A percentile compares a stretch with the other conserved stretches of the same genome.
Conservation (phyloP, 2,797 vertebrate genomes). For the Megaceryle alcyon region DNA sequence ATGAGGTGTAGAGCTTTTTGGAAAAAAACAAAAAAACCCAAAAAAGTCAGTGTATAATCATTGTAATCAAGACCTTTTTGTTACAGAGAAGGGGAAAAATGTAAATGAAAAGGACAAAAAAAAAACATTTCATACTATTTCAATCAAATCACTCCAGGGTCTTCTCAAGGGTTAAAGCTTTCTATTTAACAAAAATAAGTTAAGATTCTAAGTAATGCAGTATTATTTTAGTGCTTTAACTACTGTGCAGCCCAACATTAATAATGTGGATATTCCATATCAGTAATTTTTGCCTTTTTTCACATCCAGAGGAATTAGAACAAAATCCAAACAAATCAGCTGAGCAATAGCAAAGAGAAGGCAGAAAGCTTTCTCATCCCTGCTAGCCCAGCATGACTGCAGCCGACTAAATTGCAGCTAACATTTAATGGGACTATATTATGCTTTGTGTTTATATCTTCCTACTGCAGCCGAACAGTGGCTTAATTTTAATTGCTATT, state of each 20-base stretch:
- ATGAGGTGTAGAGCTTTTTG: background rate
- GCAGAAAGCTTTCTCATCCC: background rate
- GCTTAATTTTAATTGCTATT: background rate
- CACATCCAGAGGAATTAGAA: background rate
- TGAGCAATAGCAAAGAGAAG: background rate
- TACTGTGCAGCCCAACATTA: background rate
- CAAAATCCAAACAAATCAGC: constrained; percentile 5
- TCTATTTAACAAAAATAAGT: background rate
- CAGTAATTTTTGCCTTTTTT: background rate
- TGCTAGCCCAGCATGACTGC: background rate
- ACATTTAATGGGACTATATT: background rate
- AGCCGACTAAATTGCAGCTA: background rate
- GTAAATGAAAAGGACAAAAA: background rate
- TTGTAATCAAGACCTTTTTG: background rate
- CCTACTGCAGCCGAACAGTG: background rate
- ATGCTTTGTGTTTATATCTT: background rate
- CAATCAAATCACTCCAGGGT: background rate
- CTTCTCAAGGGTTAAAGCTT: background rate
- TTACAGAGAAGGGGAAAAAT: background rate
- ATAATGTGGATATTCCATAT: background rate
- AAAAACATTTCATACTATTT: background rate
- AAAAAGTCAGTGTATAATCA: background rate
- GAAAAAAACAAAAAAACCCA: background rate
- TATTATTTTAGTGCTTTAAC: background rate
- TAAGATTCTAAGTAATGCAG: background rate